Evolutionary conservation across 2,888 invertebrate species (phyloP).

Genomic region (Halocaridina rubra): DNA sequence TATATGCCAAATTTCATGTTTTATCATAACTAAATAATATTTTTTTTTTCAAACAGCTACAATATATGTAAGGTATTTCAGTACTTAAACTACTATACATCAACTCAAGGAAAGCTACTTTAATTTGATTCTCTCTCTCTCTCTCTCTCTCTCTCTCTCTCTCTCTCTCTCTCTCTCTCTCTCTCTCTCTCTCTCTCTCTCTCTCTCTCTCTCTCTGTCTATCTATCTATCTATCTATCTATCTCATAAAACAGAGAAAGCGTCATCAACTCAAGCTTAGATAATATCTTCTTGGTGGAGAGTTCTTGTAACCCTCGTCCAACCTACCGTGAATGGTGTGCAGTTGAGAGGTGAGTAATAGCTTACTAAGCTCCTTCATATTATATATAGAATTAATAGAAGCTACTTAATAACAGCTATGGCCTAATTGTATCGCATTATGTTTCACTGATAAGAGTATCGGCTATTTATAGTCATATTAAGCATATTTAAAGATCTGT

Average conservation of each 20-base stretch:
- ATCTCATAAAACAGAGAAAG: not conserved
- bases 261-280: not conserved
- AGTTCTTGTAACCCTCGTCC: not conserved
- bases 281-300: not conserved
- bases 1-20: not conserved
- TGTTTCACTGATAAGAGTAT: no score
- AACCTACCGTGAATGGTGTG: not conserved
- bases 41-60: not conserved
- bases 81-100: no score
- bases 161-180: conserved; percentile 4
- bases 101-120: no score
- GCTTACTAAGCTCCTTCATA: no score
- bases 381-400: no score
- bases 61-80: no score
- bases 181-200: not conserved
- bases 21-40: not conserved
- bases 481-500: no score
- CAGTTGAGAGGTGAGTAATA: not conserved
- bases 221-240: no score
- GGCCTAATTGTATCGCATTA: no score
- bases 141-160: not conserved
- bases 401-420: no score
- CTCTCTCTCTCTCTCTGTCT: not conserved
- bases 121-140: no score
- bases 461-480: no score